Base-by-base conservation (phyloP, 2,797 vertebrate species). In the Pipistrellus kuhlii region DNA sequence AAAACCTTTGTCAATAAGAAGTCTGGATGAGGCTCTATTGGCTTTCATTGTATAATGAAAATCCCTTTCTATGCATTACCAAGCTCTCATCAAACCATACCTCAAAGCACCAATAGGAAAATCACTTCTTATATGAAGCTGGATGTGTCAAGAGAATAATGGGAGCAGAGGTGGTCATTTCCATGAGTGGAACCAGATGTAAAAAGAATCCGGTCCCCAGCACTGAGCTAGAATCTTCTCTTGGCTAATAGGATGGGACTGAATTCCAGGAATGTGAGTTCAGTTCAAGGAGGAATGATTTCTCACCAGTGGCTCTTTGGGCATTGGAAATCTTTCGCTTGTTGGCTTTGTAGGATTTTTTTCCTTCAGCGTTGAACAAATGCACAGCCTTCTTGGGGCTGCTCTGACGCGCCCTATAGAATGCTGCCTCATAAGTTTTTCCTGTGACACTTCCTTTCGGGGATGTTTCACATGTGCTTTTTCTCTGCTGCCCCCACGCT, bases 391-490 rank as follows among this genome's bases (percentile, higher is more conserved):
- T 95, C 95, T 75, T 95, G 76, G 0, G 86, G 95, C 81, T 91
- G 86, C 81, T 96, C 82, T 93, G 91, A 90, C 92, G 62, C 89
- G 96, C 97, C 95, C 93, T 66, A 17, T 76, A 95, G 96, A 98
- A 83, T 84, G 95, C 96, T 95, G 97, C 96, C 95, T 97, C 96
- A 96, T 94, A 96, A 95, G 95, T 95, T 97, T 97, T 97, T 97
- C 82, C 0, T 96, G 76, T 71, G 3, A 0, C 69, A 92, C 98
- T 97, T 96, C 92, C 97, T 98, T 96, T 97, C 97, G 97, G 92
- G 93, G 96, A 97, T 93, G 93, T 96, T 97, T 98, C 97, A 96
- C 96, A 98, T 98, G 95, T 97, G 98, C 98, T 98, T 98, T 97
- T 97, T 98, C 94, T 98, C 97, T 94, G 97, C 97, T 97, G 93